phyloP scores from a whole-genome alignment of 2,797 vertebrate species.

The Coilia nasus region DNA sequence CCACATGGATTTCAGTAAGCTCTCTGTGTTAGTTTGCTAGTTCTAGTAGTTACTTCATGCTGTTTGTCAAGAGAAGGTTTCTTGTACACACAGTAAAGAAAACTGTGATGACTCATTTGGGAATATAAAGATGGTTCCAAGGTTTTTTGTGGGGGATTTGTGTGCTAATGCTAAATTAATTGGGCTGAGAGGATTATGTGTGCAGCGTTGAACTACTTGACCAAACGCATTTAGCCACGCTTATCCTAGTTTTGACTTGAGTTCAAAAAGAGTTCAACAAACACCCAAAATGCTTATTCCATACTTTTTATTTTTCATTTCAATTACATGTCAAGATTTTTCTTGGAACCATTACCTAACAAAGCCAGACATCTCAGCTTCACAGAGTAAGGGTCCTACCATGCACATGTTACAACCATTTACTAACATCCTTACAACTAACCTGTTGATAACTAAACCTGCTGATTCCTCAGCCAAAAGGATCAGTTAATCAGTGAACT shows the following conservation, averaged over 20 bases:
- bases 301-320: not conserved
- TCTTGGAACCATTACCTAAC: not conserved
- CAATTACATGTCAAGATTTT: not conserved
- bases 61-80: no score
- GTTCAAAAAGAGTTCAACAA: not conserved
- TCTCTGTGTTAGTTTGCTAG: no score
- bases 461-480: no score
- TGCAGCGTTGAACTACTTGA: not conserved
- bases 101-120: not conserved
- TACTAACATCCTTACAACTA: no score
- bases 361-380: no score
- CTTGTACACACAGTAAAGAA: no score
- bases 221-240: not conserved
- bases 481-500: no score
- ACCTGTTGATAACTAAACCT: no score
- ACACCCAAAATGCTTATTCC: not conserved
- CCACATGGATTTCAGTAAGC: no score
- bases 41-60: no score
- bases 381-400: no score
- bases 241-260: not conserved
- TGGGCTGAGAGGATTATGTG: not conserved
- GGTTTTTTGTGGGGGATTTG: not conserved
- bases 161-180: not conserved
- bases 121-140: not conserved
- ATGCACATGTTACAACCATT: no score